Evolutionary conservation across 2,888 invertebrate genomes (phyloP).

Genomic region (Macroteleia sp.): DNA sequence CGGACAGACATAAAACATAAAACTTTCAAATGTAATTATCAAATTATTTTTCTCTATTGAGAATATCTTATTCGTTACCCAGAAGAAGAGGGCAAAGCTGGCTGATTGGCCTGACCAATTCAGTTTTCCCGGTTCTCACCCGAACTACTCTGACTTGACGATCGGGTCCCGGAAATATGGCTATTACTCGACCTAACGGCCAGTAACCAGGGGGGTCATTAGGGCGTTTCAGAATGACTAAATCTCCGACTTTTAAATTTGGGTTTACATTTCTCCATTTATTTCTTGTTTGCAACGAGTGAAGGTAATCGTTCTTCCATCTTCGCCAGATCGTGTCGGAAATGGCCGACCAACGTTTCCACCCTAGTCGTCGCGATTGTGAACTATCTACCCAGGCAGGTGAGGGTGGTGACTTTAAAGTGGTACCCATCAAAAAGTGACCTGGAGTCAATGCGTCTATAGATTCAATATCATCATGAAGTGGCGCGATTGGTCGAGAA

Average conservation of each 20-base stretch:
- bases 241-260: background rate
- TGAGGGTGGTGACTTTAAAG: background rate
- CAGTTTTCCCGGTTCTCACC: too few relatives aligned
- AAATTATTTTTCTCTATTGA: too few relatives aligned
- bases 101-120: too few relatives aligned
- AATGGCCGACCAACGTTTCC: background rate
- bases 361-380: background rate
- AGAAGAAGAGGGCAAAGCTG: too few relatives aligned
- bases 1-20: too few relatives aligned
- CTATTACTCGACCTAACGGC: too few relatives aligned
- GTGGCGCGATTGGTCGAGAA: background rate
- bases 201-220: too few relatives aligned
- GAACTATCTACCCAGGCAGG: background rate
- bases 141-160: too few relatives aligned
- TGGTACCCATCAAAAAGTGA: slow-evolving; percentile 1
- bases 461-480: background rate
- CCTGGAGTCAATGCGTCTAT: background rate
- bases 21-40: too few relatives aligned
- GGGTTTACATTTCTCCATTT: background rate
- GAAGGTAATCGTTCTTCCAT: background rate
- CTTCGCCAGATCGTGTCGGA: background rate
- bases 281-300: background rate
- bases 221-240: too few relatives aligned
- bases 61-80: too few relatives aligned
- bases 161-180: too few relatives aligned